Conservation (phyloP, 2,113 vertebrate genomes). For the Rhabdornis inornatus region DNA sequence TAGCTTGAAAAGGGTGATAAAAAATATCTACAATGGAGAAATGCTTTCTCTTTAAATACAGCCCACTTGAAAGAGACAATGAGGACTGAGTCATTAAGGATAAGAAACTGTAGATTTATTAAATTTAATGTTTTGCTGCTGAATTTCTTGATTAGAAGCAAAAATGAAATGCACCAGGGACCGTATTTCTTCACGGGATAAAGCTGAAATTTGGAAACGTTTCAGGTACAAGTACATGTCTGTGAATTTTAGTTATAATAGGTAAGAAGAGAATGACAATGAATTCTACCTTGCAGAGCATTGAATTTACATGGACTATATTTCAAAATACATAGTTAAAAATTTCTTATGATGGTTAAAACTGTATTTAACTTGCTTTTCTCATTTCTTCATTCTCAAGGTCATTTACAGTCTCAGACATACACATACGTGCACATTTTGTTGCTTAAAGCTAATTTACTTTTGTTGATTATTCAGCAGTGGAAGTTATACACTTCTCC, state of each 20-base stretch:
- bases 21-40: neutral
- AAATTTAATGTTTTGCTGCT: neutral
- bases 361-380: conserved; percentile 10
- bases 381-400: neutral
- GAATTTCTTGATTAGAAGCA: neutral
- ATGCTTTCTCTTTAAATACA: neutral
- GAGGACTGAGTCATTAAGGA: neutral
- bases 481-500: conserved; percentile 13
- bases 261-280: neutral
- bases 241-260: neutral
- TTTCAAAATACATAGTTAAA: neutral
- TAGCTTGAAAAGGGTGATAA: neutral
- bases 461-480: conserved; percentile 48
- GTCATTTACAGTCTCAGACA: conserved; percentile 7
- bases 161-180: neutral
- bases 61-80: neutral
- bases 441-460: conserved; percentile 38
- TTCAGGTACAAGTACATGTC: neutral
- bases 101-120: neutral
- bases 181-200: neutral
- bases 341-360: neutral
- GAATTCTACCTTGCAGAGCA: neutral
- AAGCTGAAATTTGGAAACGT: neutral
- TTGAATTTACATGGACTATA: neutral
- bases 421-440: neutral